phyloP scores from a whole-genome alignment of 2,797 vertebrate species.

The Sebastes elongatus region DNA sequence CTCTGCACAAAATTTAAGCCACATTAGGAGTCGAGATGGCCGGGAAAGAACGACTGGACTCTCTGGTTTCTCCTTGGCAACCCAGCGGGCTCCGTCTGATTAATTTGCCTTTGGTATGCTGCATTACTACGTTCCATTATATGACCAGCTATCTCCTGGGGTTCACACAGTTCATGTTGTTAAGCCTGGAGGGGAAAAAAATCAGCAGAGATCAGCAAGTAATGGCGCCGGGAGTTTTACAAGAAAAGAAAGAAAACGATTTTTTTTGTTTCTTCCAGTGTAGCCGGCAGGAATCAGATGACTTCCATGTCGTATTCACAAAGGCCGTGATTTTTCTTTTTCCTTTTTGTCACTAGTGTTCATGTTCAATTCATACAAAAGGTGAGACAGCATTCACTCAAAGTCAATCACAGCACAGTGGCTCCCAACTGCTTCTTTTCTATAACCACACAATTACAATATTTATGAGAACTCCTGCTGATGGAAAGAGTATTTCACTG shows the following conservation, averaged over 20 bases:
- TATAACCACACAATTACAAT: slow-evolving; percentile 82
- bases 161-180: slow-evolving; percentile 37
- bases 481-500: slow-evolving; percentile 69
- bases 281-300: slow-evolving; percentile 51
- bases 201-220: slow-evolving; percentile 59
- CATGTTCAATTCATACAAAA: slow-evolving; percentile 70
- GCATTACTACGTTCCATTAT: slow-evolving; percentile 46
- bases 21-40: slow-evolving; percentile 47
- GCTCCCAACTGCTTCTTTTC: slow-evolving; percentile 66
- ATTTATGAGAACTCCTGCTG: slow-evolving; percentile 81
- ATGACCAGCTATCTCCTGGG: slow-evolving; percentile 34
- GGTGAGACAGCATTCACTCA: slow-evolving; percentile 73
- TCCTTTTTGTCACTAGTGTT: slow-evolving; percentile 43
- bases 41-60: slow-evolving; percentile 25
- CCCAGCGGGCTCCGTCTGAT: slow-evolving; percentile 26
- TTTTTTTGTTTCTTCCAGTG: slow-evolving; percentile 26
- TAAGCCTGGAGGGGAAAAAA: slow-evolving; percentile 17
- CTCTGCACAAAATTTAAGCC: slow-evolving; percentile 38
- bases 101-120: slow-evolving; percentile 45
- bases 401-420: slow-evolving; percentile 73
- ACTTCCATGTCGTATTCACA: slow-evolving; percentile 58
- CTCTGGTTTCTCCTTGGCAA: slow-evolving; percentile 9
- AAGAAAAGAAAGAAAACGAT: slow-evolving; percentile 8
- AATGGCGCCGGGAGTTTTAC: slow-evolving; percentile 7
- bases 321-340: slow-evolving; percentile 40